Percentiles rank a stretch among this genome's conserved stretches.
phyloP scores from a whole-genome alignment of 2,113 vertebrate species.

The Lepisosteus osseus region DNA sequence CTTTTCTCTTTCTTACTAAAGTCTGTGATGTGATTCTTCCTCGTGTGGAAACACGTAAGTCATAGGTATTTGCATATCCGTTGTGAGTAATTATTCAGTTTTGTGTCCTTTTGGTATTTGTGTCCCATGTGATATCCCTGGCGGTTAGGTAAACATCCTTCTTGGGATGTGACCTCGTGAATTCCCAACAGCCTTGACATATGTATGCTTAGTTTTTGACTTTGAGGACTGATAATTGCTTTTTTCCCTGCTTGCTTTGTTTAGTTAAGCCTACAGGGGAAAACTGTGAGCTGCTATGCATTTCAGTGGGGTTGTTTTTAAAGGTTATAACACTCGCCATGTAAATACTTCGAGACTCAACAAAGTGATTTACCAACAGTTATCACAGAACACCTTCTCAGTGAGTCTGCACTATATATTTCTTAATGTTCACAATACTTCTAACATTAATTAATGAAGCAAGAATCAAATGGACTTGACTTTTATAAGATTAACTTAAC shows the following conservation, averaged over 20 bases:
- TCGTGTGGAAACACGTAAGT: conserved; percentile 66
- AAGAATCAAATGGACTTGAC: too few species aligned
- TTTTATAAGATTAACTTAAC: conserved; percentile 23
- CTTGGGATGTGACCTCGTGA: not conserved
- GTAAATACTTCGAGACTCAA: not conserved
- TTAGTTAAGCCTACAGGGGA: not conserved
- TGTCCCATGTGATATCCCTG: not conserved
- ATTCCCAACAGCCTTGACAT: not conserved
- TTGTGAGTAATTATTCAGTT: conserved; percentile 22
- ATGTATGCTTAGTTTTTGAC: not conserved
- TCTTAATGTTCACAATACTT: too few species aligned
- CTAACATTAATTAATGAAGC: too few species aligned
- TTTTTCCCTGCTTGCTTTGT: conserved; percentile 12
- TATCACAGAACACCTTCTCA: too few species aligned
- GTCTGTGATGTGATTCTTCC: conserved; percentile 63
- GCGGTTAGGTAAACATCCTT: conserved; percentile 7
- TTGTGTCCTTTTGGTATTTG: conserved; percentile 17
- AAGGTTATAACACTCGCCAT: not conserved
- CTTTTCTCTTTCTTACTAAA: conserved; percentile 48
- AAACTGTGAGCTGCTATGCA: not conserved
- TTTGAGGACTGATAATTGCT: not conserved
- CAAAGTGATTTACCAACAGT: too few species aligned
- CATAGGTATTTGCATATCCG: conserved; percentile 14
- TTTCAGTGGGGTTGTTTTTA: not conserved
- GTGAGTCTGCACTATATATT: too few species aligned